Percentiles rank a stretch among this genome's conserved stretches.
These are phyloP conservation scores for Tiliacea aurago DNA, from an alignment of 2,888 invertebrate species.

Conservation along the genomic window DNA sequence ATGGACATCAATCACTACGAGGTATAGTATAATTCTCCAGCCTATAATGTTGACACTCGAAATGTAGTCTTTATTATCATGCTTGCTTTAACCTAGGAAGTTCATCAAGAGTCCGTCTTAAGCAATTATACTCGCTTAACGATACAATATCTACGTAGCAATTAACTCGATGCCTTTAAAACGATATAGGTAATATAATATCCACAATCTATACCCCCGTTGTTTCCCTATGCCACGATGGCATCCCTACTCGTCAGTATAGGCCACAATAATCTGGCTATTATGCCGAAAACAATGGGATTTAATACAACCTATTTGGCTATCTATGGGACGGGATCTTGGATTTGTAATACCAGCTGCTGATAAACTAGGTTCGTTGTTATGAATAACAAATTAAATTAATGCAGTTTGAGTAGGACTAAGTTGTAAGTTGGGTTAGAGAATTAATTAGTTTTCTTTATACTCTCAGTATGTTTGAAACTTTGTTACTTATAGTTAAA, in stretches of 20 bases:
- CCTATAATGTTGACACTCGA: too few relatives aligned
- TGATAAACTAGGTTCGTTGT: conserved; percentile 14
- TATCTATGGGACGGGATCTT: conserved; percentile 48
- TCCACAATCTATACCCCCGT: background rate
- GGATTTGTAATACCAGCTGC: conserved; percentile 40
- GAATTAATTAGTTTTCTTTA: conserved; percentile 30
- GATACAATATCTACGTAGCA: conserved; percentile 3
- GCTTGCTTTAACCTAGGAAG: too few relatives aligned
- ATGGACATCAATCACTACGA: too few relatives aligned
- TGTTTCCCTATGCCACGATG: conserved; percentile 6
- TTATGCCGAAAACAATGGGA: conserved; percentile 62
- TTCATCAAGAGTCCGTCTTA: background rate
- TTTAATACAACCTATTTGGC: conserved; percentile 53
- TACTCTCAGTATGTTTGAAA: background rate
- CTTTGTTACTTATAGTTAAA: background rate
- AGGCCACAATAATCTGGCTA: conserved; percentile 63
- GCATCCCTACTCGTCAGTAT: conserved; percentile 32
- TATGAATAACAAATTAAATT: conserved; percentile 44
- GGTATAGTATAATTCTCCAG: too few relatives aligned
- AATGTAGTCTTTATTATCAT: background rate
- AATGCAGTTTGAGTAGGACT: conserved; percentile 22
- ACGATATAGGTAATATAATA: background rate
- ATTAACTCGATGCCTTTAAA: conserved; percentile 13
- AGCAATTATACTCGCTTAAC: background rate
- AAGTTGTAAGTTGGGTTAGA: conserved; percentile 5